Conservation (phyloP, 2,888 invertebrate species). For the Stenodema calcarata region DNA sequence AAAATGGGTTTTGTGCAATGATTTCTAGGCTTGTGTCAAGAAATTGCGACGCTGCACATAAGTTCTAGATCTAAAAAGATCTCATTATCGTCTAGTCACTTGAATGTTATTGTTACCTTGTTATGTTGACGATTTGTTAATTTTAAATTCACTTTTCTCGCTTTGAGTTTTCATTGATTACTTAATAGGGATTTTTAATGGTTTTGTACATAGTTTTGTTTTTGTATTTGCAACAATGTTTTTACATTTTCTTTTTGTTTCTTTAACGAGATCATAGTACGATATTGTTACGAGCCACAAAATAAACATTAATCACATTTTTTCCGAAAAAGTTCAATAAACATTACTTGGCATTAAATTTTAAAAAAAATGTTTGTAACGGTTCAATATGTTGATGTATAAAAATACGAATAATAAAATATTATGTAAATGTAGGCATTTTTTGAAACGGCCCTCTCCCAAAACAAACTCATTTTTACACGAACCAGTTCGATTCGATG, state of each 20-base stretch:
- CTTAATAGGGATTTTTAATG: background rate
- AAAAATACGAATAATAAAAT: slow-evolving; percentile 52
- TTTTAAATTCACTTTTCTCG: background rate
- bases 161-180: slow-evolving; percentile 1
- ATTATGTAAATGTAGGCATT: slow-evolving; percentile 42
- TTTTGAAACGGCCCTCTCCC: background rate
- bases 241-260: background rate
- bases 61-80: slow-evolving; percentile 19
- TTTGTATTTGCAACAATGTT: background rate
- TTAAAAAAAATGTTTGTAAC: slow-evolving; percentile 52
- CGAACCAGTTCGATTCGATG: too few relatives aligned
- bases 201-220: slow-evolving; percentile 12
- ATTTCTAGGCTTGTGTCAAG: background rate
- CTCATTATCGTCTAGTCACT: slow-evolving; percentile 18
- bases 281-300: background rate
- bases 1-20: slow-evolving; percentile 31
- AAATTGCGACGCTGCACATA: background rate
- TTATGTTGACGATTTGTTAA: slow-evolving; percentile 38
- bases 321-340: slow-evolving; percentile 21
- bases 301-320: background rate
- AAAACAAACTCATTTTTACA: too few relatives aligned
- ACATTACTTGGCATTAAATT: slow-evolving; percentile 34
- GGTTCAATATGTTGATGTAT: slow-evolving; percentile 55
- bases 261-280: background rate
- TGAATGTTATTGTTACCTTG: slow-evolving; percentile 43